Conservation (phyloP, 1,140 invertebrate genomes). For the Eumaeus atala region DNA sequence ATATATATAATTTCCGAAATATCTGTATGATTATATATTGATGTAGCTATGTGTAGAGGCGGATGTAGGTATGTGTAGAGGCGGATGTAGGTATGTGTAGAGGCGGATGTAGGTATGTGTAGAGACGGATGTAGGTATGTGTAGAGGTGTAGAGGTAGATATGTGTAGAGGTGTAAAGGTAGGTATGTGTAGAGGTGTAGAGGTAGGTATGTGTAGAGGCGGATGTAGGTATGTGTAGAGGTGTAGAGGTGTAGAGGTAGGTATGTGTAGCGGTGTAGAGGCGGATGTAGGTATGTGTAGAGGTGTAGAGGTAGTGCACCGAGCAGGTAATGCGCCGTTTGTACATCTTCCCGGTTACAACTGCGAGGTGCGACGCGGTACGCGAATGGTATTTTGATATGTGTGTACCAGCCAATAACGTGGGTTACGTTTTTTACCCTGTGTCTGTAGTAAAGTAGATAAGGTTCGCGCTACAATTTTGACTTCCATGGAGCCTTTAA, state of each 20-base stretch:
- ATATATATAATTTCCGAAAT: no score
- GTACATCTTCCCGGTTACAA: conserved; percentile 32
- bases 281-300: not conserved
- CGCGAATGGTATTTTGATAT: no score
- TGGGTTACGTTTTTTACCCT: no score
- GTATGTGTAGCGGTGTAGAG: not conserved
- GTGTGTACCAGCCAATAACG: no score
- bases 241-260: not conserved
- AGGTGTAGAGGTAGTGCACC: conserved; percentile 12
- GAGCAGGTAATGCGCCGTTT: conserved; percentile 27
- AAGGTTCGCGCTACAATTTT: no score
- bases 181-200: not conserved
- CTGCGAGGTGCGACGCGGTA: no score
- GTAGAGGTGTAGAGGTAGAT: not conserved
- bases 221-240: not conserved
- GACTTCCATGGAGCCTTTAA: no score
- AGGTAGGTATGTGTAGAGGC: not conserved
- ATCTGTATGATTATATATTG: no score
- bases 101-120: no score
- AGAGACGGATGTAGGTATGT: not conserved
- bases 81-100: not conserved
- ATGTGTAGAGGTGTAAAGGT: not conserved
- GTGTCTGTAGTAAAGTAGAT: no score
- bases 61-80: no score
- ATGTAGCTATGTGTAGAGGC: no score